Evolutionary conservation across 2,888 invertebrate species (phyloP), one percentile per base, ranked within the genome.

Genomic region (Parascotia fuliginaria): DNA sequence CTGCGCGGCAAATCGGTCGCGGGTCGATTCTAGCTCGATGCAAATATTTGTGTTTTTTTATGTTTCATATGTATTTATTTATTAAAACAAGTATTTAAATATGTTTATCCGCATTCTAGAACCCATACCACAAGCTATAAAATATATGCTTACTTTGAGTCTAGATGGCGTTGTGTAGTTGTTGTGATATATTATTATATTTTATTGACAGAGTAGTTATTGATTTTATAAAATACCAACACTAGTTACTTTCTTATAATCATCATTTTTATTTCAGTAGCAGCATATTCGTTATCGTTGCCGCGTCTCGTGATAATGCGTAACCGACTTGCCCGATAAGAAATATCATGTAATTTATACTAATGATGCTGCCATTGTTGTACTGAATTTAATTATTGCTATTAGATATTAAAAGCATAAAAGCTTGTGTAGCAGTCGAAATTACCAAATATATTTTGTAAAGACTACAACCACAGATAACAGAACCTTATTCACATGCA

Each of bases 221-320:
- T 19, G 9, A 0, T 24, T 37, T 5, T 24, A 24, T 7, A 9
- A 24, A 24, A 13, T 0, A 15, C 50, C 36, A 42, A 15, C 7
- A 37, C n/a, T 14, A 34, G n/a, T 29, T 42, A 22, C 37, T 44
- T 44, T 49, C 11, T 37, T 42, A 32, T 44, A 54, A 46, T 44
- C 31, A 47, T 34, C 42, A 51, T 49, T 65, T 57, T 55, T 58
- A 41, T 42, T 46, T 33, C 32, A 33, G 16, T n/a, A 22, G 28
- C 57, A 54, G n/a, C 43, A 54, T 57, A 47, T 46, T 39, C 14
- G 16, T 52, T 65, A 65, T 65, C 65, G 59, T 15, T 38, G 43
- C 16, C 39, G 39, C 54, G 49, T 58, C 42, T 42, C 42, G 39
- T 16, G 34, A 52, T 39, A 32, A 42, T 22, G 39, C 42, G 31